Evolutionary conservation across 2,797 vertebrate genomes (phyloP), one percentile per base, ranked within the genome.

Genomic region (Picus viridis): DNA sequence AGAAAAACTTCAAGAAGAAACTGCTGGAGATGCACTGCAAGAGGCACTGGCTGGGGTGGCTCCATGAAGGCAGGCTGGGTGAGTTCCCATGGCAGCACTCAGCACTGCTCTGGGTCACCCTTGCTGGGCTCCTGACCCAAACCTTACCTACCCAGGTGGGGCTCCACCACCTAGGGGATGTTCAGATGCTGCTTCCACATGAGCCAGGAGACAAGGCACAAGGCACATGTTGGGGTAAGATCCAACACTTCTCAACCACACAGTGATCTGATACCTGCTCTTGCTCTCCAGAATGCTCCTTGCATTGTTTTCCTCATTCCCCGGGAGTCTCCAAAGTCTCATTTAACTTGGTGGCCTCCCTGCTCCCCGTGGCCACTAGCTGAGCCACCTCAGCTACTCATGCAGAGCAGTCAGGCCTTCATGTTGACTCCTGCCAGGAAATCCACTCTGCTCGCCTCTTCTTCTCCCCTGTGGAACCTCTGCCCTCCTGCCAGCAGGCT

Each of bases 221-320:
- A 57, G 27, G 14, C 5, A 19, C 1, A 0, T 2, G 0, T 7
- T 1, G 13, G 4, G 10, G 1, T 63, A 53, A 61, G n/a, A 58
- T 16, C 10, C n/a, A 83, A 30, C 4, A 8, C 16, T 69, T 47
- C 23, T 56, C 63, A 82, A 76, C 17, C 29, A 51, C 51, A 64
- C 41, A 45, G 7, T 24, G 49, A 36, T 68, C 71, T 57, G 15
- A 17, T 43, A 36, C 22, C 58, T 73, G 29, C 26, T 53, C 7
- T 77, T 81, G 10, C 39, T 89, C 43, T 79, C 89, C 59, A 24
- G 16, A 77, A 76, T 94, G 9, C 27, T 86, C 36, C 47, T 58
- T 54, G 20, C 9, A 56, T 19, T 68, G 8, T 43, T 72, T 72
- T 86, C 72, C 18, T 74, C 24, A 58, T 62, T 86, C 51, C 71